Conservation (phyloP, 2,888 invertebrate genomes). For the Limnephilus rhombicus region DNA sequence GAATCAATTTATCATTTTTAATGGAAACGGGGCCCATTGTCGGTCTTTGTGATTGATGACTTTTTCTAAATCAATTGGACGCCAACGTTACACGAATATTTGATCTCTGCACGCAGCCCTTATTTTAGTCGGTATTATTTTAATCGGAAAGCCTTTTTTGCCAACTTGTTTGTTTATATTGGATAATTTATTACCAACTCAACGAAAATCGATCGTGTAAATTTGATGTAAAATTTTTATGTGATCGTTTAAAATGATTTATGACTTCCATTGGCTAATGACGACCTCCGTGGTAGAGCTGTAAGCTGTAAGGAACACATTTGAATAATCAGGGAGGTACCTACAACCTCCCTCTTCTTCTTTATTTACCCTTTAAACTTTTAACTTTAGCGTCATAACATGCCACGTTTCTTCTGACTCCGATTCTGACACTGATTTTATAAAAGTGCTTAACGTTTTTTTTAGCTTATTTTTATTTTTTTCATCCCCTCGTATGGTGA, state of each 20-base stretch:
- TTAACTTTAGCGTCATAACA: neutral
- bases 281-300: neutral
- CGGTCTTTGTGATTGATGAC: constrained; percentile 33
- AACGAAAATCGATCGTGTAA: neutral
- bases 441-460: neutral
- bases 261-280: neutral
- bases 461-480: neutral
- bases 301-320: neutral
- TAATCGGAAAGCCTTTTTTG: constrained; percentile 18
- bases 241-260: neutral
- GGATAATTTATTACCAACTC: neutral
- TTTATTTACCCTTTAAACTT: too few relatives aligned
- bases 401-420: neutral
- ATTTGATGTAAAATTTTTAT: neutral
- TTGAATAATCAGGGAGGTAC: too few relatives aligned
- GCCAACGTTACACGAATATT: neutral
- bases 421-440: too few relatives aligned
- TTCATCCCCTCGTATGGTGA: neutral
- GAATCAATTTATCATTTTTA: constrained; percentile 37
- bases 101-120: constrained; percentile 21
- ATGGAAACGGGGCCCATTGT: neutral
- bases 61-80: constrained; percentile 33
- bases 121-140: constrained; percentile 4
- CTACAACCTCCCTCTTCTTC: too few relatives aligned
- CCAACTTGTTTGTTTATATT: neutral